Evolutionary conservation across 2,113 vertebrate genomes (phyloP).

Genomic region (Noctilio leporinus): DNA sequence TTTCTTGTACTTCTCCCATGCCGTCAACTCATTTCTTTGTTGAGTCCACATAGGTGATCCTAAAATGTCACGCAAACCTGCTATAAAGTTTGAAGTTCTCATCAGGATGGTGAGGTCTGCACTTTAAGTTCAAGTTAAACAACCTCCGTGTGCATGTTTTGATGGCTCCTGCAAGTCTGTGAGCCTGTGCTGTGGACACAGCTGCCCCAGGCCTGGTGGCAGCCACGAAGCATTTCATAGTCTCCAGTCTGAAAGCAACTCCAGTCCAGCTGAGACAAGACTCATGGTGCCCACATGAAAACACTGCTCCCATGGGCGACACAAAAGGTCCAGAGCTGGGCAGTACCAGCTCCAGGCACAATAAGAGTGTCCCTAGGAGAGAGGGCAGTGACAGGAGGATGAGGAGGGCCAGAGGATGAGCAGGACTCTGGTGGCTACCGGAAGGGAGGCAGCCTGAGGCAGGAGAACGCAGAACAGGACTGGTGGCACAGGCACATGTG

Average conservation of each 20-base stretch:
- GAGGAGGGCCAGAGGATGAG: not conserved
- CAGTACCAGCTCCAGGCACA: not conserved
- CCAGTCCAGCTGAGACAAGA: not conserved
- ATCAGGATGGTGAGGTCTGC: not conserved
- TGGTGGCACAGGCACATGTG: not conserved
- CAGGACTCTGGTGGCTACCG: not conserved
- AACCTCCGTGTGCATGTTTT: not conserved
- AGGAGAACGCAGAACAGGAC: not conserved
- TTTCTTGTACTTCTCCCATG: not conserved
- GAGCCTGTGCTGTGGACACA: not conserved
- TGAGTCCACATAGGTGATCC: not conserved
- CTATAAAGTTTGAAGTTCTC: not conserved
- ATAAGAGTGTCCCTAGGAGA: not conserved
- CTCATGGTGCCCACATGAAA: not conserved
- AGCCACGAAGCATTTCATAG: not conserved
- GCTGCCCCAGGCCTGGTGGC: not conserved
- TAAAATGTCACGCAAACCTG: not conserved
- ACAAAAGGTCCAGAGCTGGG: not conserved
- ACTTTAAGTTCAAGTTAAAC: not conserved
- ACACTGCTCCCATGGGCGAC: not conserved
- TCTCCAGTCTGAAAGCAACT: not conserved
- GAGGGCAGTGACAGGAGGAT: not conserved
- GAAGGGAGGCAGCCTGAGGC: not conserved
- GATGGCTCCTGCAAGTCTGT: not conserved
- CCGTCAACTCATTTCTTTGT: not conserved